Conservation (phyloP, 2,888 invertebrate genomes). For the Oxytorus armatus region DNA sequence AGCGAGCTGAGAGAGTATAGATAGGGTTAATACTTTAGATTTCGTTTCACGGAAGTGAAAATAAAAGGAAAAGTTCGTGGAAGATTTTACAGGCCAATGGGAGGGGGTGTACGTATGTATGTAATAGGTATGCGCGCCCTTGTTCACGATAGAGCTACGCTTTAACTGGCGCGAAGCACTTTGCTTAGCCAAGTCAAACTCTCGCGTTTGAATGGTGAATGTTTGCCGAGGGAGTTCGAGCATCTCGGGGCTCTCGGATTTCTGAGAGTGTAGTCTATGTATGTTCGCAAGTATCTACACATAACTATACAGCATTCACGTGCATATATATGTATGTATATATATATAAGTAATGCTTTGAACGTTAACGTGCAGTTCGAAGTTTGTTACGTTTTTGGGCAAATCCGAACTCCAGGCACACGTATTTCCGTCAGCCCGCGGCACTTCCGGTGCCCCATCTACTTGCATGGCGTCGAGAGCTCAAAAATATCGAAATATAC, state of each 20-base stretch:
- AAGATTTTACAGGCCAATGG: no score
- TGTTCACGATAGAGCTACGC: slow-evolving; percentile 24
- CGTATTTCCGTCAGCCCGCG: slow-evolving; percentile 23
- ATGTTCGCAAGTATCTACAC: not conserved
- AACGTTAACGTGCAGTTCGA: slow-evolving; percentile 24
- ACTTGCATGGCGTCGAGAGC: slow-evolving; percentile 1
- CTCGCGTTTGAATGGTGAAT: slow-evolving; percentile 55
- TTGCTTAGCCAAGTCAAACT: slow-evolving; percentile 61
- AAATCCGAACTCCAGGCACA: slow-evolving; percentile 49
- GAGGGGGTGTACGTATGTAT: not conserved
- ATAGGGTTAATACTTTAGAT: not conserved
- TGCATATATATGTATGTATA: not conserved
- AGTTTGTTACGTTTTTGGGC: slow-evolving; percentile 38
- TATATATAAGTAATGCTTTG: not conserved
- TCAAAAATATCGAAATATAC: not conserved
- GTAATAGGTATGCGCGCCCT: not conserved
- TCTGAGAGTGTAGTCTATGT: slow-evolving; percentile 4
- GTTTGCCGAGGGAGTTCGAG: slow-evolving; percentile 57
- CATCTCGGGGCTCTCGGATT: slow-evolving; percentile 44
- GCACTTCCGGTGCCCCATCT: slow-evolving; percentile 22
- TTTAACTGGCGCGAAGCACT: slow-evolving; percentile 53
- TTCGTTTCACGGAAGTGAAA: not conserved
- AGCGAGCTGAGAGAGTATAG: not conserved
- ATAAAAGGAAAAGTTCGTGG: not conserved
- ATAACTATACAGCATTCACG: not conserved